Conservation (phyloP, 1,140 invertebrate species). For the Micrasema minimum region DNA sequence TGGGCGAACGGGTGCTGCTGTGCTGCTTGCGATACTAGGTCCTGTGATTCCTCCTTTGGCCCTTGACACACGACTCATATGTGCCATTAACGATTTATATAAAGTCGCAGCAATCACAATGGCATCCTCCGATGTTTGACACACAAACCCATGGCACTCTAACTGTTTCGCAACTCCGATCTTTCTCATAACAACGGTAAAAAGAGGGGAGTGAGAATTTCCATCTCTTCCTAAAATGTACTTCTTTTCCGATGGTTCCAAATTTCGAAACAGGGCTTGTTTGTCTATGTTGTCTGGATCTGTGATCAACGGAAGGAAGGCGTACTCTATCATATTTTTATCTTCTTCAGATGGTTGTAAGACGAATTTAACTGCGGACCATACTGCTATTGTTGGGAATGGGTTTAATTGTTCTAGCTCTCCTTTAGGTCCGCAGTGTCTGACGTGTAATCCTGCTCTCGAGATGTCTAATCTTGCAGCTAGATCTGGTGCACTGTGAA, state of each 20-base stretch:
- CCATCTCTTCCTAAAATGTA: conserved; percentile 68
- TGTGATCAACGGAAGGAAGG: conserved; percentile 87
- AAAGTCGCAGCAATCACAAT: conserved; percentile 90
- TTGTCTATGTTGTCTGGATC: conserved; percentile 84
- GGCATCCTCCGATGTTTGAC: conserved; percentile 86
- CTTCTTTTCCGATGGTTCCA: conserved; percentile 66
- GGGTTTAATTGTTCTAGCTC: conserved; percentile 75
- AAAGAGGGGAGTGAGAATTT: conserved; percentile 82
- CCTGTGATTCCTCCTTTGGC: conserved; percentile 78
- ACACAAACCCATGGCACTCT: conserved; percentile 92
- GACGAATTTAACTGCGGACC: conserved; percentile 87
- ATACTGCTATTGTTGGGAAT: conserved; percentile 90
- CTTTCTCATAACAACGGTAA: conserved; percentile 90
- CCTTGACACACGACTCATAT: conserved; percentile 74
- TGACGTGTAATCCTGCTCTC: conserved; percentile 73
- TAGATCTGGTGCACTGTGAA: conserved; percentile 43
- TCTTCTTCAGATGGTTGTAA: conserved; percentile 67
- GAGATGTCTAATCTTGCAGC: conserved; percentile 76
- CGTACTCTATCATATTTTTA: conserved; percentile 67
- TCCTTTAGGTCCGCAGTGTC: conserved; percentile 69
- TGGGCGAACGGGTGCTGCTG: conserved; percentile 64
- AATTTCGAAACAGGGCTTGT: conserved; percentile 71
- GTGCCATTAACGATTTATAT: conserved; percentile 85
- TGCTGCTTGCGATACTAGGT: conserved; percentile 73
- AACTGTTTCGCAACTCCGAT: conserved; percentile 79